phyloP scores from a whole-genome alignment of 1,140 invertebrate genomes.

The Piezodorus guildinii region DNA sequence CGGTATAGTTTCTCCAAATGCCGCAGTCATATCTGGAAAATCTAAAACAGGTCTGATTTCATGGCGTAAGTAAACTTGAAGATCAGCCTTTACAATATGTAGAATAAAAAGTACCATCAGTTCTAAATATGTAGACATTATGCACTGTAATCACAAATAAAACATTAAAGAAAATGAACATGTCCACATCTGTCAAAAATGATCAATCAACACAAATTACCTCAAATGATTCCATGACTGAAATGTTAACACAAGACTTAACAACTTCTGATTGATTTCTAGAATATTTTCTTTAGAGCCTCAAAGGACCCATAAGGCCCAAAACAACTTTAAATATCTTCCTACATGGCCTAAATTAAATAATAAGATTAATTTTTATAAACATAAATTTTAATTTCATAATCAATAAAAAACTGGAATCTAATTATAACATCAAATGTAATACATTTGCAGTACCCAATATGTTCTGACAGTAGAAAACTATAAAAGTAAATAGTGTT shows the following conservation, averaged over 20 bases:
- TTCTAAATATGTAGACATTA: neutral
- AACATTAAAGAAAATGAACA: too few relatives aligned
- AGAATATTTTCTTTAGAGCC: constrained; percentile 1
- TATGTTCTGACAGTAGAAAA: too few relatives aligned
- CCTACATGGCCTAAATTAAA: neutral
- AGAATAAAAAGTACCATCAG: constrained; percentile 20
- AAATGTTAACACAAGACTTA: too few relatives aligned
- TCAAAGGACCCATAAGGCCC: neutral
- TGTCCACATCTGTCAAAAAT: too few relatives aligned
- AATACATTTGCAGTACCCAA: too few relatives aligned
- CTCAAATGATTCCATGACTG: too few relatives aligned
- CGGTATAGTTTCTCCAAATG: constrained; percentile 49
- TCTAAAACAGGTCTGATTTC: constrained; percentile 43
- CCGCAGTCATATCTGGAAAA: constrained; percentile 54
- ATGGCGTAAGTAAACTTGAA: constrained; percentile 37
- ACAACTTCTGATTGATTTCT: too few relatives aligned
- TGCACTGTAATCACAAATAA: neutral
- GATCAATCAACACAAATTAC: too few relatives aligned
- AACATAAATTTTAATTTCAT: too few relatives aligned
- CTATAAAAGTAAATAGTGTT: too few relatives aligned
- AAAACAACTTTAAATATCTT: neutral
- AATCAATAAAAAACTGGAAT: too few relatives aligned
- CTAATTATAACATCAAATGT: too few relatives aligned
- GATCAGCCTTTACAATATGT: constrained; percentile 34
- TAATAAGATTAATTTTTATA: neutral